phyloP scores from a whole-genome alignment of 1,140 invertebrate species.

The Apis dorsata region DNA sequence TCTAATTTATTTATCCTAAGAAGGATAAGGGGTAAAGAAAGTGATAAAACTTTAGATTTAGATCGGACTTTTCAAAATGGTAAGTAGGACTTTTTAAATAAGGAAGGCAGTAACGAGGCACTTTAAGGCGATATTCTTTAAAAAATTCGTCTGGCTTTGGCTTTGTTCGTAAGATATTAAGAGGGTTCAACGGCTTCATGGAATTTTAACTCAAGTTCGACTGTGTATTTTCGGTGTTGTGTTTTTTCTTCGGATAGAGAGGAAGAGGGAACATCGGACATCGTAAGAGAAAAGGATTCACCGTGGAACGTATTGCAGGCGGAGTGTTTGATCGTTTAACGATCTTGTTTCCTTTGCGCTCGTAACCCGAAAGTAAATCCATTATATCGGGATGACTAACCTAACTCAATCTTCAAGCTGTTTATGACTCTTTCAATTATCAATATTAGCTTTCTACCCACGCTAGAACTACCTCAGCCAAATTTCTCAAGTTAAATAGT shows the following conservation, averaged over 20 bases:
- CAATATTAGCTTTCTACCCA: too few relatives aligned
- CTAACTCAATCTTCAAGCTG: too few relatives aligned
- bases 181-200: not conserved
- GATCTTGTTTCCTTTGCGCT: constrained; percentile 25
- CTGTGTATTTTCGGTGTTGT: constrained; percentile 8
- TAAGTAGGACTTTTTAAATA: too few relatives aligned
- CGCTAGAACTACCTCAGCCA: too few relatives aligned
- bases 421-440: too few relatives aligned
- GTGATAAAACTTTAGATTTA: too few relatives aligned
- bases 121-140: not conserved
- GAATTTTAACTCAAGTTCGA: not conserved
- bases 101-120: too few relatives aligned
- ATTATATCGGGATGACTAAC: constrained; percentile 7
- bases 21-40: not conserved
- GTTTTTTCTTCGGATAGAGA: not conserved
- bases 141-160: not conserved
- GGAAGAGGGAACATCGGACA: not conserved
- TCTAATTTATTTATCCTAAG: too few relatives aligned
- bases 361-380: constrained; percentile 41
- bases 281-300: not conserved
- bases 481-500: too few relatives aligned
- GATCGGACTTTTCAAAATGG: too few relatives aligned
- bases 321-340: constrained; percentile 15
- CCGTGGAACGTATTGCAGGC: not conserved
- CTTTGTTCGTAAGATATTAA: not conserved